Base-by-base conservation (phyloP, 2,797 vertebrate genomes). In the Dendrocincla tyrannina region DNA sequence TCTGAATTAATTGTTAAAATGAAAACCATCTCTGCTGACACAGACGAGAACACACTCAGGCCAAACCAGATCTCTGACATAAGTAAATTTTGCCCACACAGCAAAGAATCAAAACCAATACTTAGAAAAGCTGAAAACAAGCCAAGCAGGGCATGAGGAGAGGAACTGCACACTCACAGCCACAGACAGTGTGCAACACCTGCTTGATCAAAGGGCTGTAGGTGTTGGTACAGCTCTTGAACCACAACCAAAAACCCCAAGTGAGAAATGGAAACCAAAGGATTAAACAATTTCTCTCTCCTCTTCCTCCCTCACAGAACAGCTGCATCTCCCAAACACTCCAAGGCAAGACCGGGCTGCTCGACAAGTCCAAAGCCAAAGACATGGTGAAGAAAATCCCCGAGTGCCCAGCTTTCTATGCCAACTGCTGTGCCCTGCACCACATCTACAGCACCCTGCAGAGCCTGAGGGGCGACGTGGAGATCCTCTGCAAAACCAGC, bases 331-430 rank as follows among this genome's bases (percentile, higher is more conserved):
- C 32, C 15, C 7, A 4, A 19, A 53, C 17, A 0, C 2, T 18
- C 13, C 0, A 0, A 17, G 5, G 6, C 0, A 0, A 0, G 2
- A 8, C 0, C 11, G 4, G 2, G 41, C 13, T 11, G 1, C 7
- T 3, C 1, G 20, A 47, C 4, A 1, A 1, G 19, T 1, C 41
- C 27, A 0, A 5, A 1, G 30, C 2, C 55, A 47, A 2, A 4
- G 12, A 6, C 2, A 3, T 42, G 52, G 13, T 53, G 24, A 7
- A 42, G 4, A 32, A 2, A 9, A 95, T 94, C 7, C 56, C 49
- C 0, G 0, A 2, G 0, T 96, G 95, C 5, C 46, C 35, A 4
- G 80, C 58, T 20, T 93, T 90, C 27, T 30, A 56, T 0, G 11
- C 41, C 2, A 10, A 14, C 5, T 96, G 95, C 88, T 95, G 96